A percentile compares a stretch with the other conserved stretches of the same genome.
Evolutionary conservation across 37 sponge, comb jelly and placozoan genomes (phyloP).

Genomic region (Cladorhizidae sp.): DNA sequence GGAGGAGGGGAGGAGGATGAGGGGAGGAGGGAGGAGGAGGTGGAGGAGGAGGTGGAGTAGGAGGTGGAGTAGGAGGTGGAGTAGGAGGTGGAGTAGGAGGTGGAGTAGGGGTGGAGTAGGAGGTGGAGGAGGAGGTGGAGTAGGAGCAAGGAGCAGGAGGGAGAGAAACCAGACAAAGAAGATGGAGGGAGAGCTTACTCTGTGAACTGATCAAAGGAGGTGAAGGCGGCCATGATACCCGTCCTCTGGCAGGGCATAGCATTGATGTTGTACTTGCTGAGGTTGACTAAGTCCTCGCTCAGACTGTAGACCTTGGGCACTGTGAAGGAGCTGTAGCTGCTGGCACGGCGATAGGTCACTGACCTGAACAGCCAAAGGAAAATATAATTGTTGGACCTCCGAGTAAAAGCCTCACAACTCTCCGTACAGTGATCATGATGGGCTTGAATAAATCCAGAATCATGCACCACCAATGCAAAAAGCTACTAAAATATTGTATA

Average conservation of each 20-base stretch:
- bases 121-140: not conserved
- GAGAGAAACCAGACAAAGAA: not conserved
- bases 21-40: too few species aligned
- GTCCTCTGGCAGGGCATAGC: constrained; percentile 70
- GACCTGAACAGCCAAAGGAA: not conserved
- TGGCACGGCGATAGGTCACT: constrained; percentile 26
- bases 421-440: too few species aligned
- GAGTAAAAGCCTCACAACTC: too few species aligned
- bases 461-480: too few species aligned
- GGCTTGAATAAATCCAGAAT: too few species aligned
- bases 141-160: not conserved
- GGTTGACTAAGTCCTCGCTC: constrained; percentile 60
- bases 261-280: constrained; percentile 20
- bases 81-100: too few species aligned
- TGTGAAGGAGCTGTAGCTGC: constrained; percentile 7
- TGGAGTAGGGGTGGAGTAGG: too few species aligned
- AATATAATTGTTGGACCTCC: not conserved
- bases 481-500: too few species aligned
- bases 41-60: too few species aligned
- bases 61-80: too few species aligned
- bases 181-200: constrained; percentile 28
- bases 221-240: constrained; percentile 90
- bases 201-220: constrained; percentile 61
- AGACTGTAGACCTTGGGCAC: constrained; percentile 65
- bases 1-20: too few species aligned